Evolutionary conservation across 2,888 invertebrate genomes (phyloP), one percentile per base, ranked within the genome.

Genomic region (Eupithecia inturbata): DNA sequence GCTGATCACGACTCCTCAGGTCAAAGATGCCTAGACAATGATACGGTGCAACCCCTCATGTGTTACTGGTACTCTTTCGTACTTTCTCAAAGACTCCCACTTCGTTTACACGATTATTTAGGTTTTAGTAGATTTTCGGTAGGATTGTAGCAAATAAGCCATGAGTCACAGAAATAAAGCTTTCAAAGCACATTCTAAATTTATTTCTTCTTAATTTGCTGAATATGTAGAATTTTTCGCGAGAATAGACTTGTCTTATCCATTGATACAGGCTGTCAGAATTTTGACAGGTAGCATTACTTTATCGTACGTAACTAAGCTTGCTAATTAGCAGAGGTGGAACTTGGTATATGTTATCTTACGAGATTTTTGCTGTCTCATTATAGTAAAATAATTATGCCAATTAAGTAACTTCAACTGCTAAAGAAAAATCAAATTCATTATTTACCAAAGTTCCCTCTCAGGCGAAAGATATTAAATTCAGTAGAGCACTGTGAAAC

Each of bases 1-100:
- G 72, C 68, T 76, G 77, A 78, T 78, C 76, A 73, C 77, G 76
- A 75, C 73, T 76, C 68, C 67, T 74, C 75, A 74, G 77, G 77
- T 77, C 78, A 78, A 74, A 76, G 70, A 69, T 77, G 74, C 66
- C 67, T 69, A 73, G 72, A 67, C 70, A 77, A 70, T 74, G 71
- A 74, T 69, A 72, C 67, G 71, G 31, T 69, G 72, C 57, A 71
- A 22, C 14, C 68, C 60, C 68, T 67, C 67, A 75, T 74, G 70
- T 36, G 67, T 72, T 71, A 72, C 62, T 67, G 60, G 68, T 66
- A 77, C 71, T 75, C 60, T 62, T 41, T 33, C 45, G 19, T 64
- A 36, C 63, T 64, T 64, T 64, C 63, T n/a, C 31, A 64, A 10
- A n/a, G 19, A 33, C 16, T 53, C 10, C 49, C 49, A 49, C 26